Evolutionary conservation across 2,888 invertebrate genomes (phyloP), one percentile per base, ranked within the genome.

Genomic region (Drosophila tripunctata): DNA sequence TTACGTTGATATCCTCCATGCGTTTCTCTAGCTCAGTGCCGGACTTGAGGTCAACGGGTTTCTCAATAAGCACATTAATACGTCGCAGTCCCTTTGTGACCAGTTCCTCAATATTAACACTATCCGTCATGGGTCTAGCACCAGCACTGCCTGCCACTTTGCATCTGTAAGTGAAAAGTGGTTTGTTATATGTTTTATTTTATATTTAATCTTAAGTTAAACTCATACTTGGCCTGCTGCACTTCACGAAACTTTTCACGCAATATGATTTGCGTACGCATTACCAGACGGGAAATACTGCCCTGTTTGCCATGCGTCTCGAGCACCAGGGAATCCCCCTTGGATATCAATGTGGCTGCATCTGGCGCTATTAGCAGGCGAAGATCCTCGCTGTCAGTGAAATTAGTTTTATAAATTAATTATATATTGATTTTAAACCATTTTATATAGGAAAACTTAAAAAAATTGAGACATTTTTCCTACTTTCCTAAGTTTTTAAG

Each of bases 301-400:
- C 89, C 85, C 55, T 90, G 88, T 62, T 89, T 91, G 30, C 91
- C 91, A 89, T 95, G 95, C n/a, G 93, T 93, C 35, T 93, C 93
- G 89, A 95, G 93, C 21, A 96, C 94, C 38, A 96, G 92, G 58
- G 94, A 94, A 90, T 96, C 96, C 0, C 96, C 96, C 87, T 94
- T 94, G 14, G 96, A 95, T 71, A 96, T 96, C 27, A 96, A 92
- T 58, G 94, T 94, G 4, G 96, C 96, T 62, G 95, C 95, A 89
- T 95, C 95, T 2, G 95, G 95, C 8, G 96, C 95, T 68, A 95
- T 91, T 1, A 88, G 63, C 61, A 92, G 78, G 45, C 90, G 89
- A 7, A 92, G 73, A 65, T 91, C 90, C 66, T 92, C 91, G 45
- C 91, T 91, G 10, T 2, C 27, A 43, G 6, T 24, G 2, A n/a